phyloP scores from a whole-genome alignment of 2,113 vertebrate species.

The Pitta sordida region DNA sequence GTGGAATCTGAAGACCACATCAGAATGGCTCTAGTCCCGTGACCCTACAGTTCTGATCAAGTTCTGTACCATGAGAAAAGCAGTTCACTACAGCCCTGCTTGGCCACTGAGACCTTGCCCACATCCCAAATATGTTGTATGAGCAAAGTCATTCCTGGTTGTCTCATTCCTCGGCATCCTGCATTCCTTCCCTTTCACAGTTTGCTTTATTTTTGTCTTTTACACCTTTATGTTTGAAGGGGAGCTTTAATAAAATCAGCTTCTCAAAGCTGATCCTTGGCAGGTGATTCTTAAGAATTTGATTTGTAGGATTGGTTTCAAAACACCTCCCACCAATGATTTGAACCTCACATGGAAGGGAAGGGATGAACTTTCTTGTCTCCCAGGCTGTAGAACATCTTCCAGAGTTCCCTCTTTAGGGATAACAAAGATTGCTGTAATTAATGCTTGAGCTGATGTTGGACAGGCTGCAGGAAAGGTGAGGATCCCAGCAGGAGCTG shows the following conservation, averaged over 20 bases:
- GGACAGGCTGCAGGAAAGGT: neutral
- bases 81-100: neutral
- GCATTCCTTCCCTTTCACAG: neutral
- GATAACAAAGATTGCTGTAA: neutral
- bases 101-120: neutral
- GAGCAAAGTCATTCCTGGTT: neutral
- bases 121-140: accelerated
- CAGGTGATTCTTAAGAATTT: neutral
- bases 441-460: neutral
- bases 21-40: neutral
- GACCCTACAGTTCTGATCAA: neutral
- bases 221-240: neutral
- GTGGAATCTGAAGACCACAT: neutral
- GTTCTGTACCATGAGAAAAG: neutral
- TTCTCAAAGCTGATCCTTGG: neutral
- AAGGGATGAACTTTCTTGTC: neutral
- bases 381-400: neutral
- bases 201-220: neutral
- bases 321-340: accelerated
- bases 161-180: neutral
- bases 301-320: neutral
- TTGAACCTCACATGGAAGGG: neutral
- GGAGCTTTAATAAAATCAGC: neutral
- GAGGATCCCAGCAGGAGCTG: neutral
- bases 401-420: neutral